Evolutionary conservation across 64 coral and sea anemone genomes (phyloP).

Genomic region (Dendronephthya gigantea): DNA sequence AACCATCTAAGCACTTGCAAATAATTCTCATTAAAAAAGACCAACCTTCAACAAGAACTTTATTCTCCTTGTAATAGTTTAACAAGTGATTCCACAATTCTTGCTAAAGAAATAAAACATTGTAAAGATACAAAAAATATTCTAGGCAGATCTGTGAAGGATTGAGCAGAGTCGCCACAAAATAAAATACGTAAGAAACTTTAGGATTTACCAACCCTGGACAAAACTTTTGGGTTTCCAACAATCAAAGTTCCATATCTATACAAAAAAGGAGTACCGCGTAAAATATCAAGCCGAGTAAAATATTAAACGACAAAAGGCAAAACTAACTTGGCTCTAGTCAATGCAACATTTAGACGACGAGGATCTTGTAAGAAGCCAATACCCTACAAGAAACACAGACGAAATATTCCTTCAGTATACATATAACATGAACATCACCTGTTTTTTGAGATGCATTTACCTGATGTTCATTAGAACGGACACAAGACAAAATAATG

Average conservation of each 20-base stretch:
- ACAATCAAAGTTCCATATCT: constrained; percentile 97
- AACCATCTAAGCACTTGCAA: not conserved
- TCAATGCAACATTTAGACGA: constrained; percentile 90
- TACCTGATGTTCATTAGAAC: constrained; percentile 99
- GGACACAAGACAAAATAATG: constrained; percentile 96
- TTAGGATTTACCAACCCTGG: constrained; percentile 43
- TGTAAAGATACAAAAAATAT: not conserved
- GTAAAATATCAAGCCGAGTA: too few species aligned
- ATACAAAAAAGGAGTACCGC: not conserved
- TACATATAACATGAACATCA: too few species aligned
- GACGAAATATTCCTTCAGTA: too few species aligned
- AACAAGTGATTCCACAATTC: constrained; percentile 93
- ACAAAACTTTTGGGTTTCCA: constrained; percentile 92
- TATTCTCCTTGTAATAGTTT: constrained; percentile 99
- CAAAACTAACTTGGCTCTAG: constrained; percentile 77
- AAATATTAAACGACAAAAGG: not conserved
- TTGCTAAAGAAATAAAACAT: constrained; percentile 51
- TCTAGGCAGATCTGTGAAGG: not conserved
- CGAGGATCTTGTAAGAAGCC: constrained; percentile 94
- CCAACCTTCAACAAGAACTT: constrained; percentile 87
- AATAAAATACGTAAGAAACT: not conserved
- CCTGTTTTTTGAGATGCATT: too few species aligned
- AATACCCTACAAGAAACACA: constrained; percentile 63
- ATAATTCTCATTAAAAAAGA: not conserved
- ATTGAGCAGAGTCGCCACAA: not conserved